These are phyloP conservation scores for Tricholauxania praeusta DNA, from an alignment of 2,888 invertebrate genomes.

Conservation along the genomic window DNA sequence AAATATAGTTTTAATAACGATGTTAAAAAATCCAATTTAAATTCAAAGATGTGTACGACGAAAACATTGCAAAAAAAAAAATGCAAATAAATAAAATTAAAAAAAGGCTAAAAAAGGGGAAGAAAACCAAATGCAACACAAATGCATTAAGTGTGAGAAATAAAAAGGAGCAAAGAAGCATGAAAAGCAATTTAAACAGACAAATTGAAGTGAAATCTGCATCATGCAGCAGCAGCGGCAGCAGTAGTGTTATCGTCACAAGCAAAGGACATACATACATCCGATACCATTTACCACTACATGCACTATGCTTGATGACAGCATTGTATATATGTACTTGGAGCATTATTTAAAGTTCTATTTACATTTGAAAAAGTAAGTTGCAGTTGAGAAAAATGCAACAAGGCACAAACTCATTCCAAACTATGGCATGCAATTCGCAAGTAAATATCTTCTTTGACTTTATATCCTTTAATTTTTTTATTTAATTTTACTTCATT, in stretches of 20 bases:
- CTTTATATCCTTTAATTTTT: no score
- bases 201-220: conserved; percentile 56
- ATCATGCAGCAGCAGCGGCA: conserved; percentile 15
- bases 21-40: conserved; percentile 65
- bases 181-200: conserved; percentile 58
- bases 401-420: no score
- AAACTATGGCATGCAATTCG: no score
- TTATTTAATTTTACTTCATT: no score
- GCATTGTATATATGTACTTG: no score
- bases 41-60: conserved; percentile 59
- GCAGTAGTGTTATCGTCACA: background rate
- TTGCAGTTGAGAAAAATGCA: no score
- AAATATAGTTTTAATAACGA: conserved; percentile 63
- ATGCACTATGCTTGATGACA: no score
- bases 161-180: conserved; percentile 28
- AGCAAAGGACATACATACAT: background rate
- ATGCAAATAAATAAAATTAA: conserved; percentile 50
- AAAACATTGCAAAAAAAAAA: conserved; percentile 41
- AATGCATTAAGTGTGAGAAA: conserved; percentile 24
- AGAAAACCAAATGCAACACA: conserved; percentile 32
- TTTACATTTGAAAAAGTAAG: no score
- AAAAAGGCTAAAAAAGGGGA: conserved; percentile 25
- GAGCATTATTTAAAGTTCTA: no score
- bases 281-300: no score
- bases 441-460: no score